Base-by-base conservation (phyloP, 2,797 vertebrate genomes). In the Danio aesculapii region DNA sequence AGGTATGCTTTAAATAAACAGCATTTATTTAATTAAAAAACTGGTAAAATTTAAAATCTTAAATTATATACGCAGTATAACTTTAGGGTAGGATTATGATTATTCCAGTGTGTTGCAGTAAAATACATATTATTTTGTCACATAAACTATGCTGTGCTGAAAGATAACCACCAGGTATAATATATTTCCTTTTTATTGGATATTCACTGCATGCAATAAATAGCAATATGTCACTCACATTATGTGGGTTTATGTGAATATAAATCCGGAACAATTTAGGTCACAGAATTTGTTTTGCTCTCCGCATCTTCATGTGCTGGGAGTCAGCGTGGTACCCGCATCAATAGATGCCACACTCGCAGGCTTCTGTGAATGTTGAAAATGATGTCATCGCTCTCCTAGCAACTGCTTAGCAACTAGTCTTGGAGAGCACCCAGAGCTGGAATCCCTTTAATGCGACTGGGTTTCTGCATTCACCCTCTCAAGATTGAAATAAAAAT, bases 341-440 rank as follows among this genome's bases (percentile, higher is more conserved):
- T 77, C 17, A 39, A 8, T 39, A 66, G 17, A 74, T 52, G 57
- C 12, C 39, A 72, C 19, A 14, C 58, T 19, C 30, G 10, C 46
- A 57, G 52, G 69, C 61, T 79, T 67, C 67, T 64, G 44, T 53
- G 69, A 67, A 78, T 78, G 21, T 58, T 78, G 21, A 71, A 72
- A 67, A 72, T 80, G 69, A 80, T 80, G 77, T 80, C 59, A 80
- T 64, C 14, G 7, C 59, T 80, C 77, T 80, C 63, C 53, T 74
- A 75, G 63, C 47, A 58, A 66, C 68, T 62, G 62, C 81, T 46
- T 69, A 83, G 76, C 62, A 83, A 83, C 70, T n/a, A 70, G 41
- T 46, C 47, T 59, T 75, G 70, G 39, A 79, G 72, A 52, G 79
- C 19, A n/a, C 58, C 47, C 49, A 72, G 47, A 72, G 39, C 72